Base-by-base conservation (phyloP, 1,140 invertebrate species). In the Uloborus diversus region DNA sequence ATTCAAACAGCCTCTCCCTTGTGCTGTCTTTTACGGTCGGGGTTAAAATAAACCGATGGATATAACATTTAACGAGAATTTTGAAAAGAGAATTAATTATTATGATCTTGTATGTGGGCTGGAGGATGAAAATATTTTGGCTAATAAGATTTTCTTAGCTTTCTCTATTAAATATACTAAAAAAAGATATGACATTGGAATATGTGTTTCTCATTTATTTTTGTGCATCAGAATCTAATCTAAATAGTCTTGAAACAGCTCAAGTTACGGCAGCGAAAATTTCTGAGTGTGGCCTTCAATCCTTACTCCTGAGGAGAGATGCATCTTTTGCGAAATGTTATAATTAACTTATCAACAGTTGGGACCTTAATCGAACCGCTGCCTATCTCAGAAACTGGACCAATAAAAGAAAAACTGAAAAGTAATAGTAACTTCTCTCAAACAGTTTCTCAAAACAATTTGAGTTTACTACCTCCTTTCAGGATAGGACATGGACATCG, bases 401-500 rank as follows among this genome's bases (percentile, higher is more conserved):
- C 17, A 70, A 56, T 61, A n/a, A 47, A 71, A 9, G 33, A 61
- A 1, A 42, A 35, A 47, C 56, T 59, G 33, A 71, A 59, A 17
- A 71, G 32, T 42, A 71, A 59, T n/a, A 71, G 20, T 47, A 33
- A 32, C 11, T 71, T 71, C 17, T 69, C 51, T 56, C 13, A 30
- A 49, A 51, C 49, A 49, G 25, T n/a, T 69, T 33, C 23, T 17
- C 0, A 56, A 14, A 1, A 33, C 35, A 4, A 56, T 23, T 9
- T 69, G 3, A 4, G 13, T 56, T 35, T 56, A 11, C 66, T 30
- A 0, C 25, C 28, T 13, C 2, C 51, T 47, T 25, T n/a, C 25
- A 9, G 17, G 4, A 47, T 42, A 25, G 59, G n/a, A 33, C 56
- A 23, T 59, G 62, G 47, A 20, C 11, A 14, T 35, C 35, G 27